Evolutionary conservation across 2,113 vertebrate genomes (phyloP), one percentile per base, ranked within the genome.

Genomic region (Tragelaphus imberbis): DNA sequence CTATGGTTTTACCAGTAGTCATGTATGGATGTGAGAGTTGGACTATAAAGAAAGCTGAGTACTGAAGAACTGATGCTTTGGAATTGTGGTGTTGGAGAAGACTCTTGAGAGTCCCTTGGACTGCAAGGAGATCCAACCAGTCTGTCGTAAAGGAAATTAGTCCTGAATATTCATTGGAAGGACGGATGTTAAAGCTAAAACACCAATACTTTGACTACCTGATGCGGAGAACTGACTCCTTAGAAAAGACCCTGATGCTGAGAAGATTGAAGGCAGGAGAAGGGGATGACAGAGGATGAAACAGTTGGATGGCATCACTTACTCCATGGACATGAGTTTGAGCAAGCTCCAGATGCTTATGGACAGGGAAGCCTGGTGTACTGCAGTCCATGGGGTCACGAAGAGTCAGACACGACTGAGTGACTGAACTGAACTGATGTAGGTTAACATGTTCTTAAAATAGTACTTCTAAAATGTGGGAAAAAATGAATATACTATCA

Each of bases 401-500:
- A 21, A 68, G 65, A 71, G 65, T 23, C n/a, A 2, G 68, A 71
- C n/a, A 23, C 0, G 19, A 71, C 68, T 40, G 68, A 40, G 19
- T 2, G 1, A 71, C 10, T 40, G n/a, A 71, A 36, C 68, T 71
- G 68, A 36, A 23, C 68, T 71, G 68, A 71, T 36, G 2, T 53
- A 77, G 33, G 84, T 88, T 91, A 94, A 75, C 10, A 36, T 28
- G 5, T 63, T 90, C 23, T 95, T 86, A 89, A 97, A 86, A 51
- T 47, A 33, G 25, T 91, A 95, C 40, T 94, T 84, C 19, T 55
- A 65, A 81, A 96, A 92, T 96, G n/a, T 53, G 21, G 28, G n/a
- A 10, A 68, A 40, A 84, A 75, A 97, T 86, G 65, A 94, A 96
- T 56, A 84, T 51, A 90, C 1, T 85, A 65, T 96, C 84, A 4